A percentile compares a stretch with the other conserved stretches of the same genome.
Conservation (phyloP, 1,140 invertebrate species). For the Drosophila busckii region DNA sequence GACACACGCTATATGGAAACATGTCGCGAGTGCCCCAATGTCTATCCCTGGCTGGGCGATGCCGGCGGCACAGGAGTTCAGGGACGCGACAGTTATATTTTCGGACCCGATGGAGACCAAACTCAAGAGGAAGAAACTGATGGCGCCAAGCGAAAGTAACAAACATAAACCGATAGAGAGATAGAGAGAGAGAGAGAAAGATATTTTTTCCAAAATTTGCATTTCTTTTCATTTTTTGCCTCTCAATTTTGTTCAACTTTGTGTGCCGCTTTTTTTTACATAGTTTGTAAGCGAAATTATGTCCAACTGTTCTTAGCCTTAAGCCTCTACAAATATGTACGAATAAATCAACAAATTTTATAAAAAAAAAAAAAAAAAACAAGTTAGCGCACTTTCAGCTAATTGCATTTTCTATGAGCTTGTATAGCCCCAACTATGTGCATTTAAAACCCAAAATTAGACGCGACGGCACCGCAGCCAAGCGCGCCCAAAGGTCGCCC, state of each 20-base stretch:
- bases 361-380: background rate
- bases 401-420: constrained; percentile 42
- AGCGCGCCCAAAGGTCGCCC: constrained; percentile 47
- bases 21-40: constrained; percentile 90
- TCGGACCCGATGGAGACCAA: background rate
- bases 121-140: background rate
- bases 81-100: constrained; percentile 89
- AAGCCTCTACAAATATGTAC: constrained; percentile 44
- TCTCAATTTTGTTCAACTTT: background rate
- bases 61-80: constrained; percentile 89
- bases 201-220: background rate
- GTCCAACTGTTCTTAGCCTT: constrained; percentile 59
- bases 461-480: constrained; percentile 51
- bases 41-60: constrained; percentile 83
- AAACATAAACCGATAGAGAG: too few relatives aligned
- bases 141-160: constrained; percentile 5
- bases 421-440: constrained; percentile 71
- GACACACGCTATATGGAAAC: constrained; percentile 93
- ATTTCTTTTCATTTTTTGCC: constrained; percentile 3
- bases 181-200: too few relatives aligned
- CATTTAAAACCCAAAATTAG: constrained; percentile 73
- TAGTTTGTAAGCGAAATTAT: constrained; percentile 60
- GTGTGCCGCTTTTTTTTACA: background rate
- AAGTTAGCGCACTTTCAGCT: background rate
- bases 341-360: constrained; percentile 54